Percentiles rank a stretch among this genome's conserved stretches.
Conservation (phyloP, 2,888 invertebrate species). For the Drosophila rubida region DNA sequence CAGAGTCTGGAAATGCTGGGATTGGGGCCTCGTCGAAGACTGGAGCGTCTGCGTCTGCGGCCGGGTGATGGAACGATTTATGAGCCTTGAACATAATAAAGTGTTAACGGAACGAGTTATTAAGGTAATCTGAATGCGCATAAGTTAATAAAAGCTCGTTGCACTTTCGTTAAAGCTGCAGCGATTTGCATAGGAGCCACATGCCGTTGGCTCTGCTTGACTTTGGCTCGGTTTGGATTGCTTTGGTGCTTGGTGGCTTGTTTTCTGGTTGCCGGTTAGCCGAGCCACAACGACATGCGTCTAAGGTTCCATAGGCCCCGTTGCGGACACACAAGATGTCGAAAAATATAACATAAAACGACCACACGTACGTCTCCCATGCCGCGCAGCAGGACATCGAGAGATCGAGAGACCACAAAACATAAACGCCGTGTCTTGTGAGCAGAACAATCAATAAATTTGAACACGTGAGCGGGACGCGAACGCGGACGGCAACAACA, state of each 20-base stretch:
- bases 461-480: slow-evolving; percentile 85
- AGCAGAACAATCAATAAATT: slow-evolving; percentile 85
- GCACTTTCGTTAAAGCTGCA: slow-evolving; percentile 55
- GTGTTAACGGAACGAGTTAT: slow-evolving; percentile 84
- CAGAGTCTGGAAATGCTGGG: slow-evolving; percentile 7
- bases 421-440: slow-evolving; percentile 74
- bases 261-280: slow-evolving; percentile 8
- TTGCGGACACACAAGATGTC: slow-evolving; percentile 72
- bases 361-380: slow-evolving; percentile 85
- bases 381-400: slow-evolving; percentile 83
- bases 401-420: slow-evolving; percentile 32
- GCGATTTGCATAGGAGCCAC: slow-evolving; percentile 60
- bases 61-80: slow-evolving; percentile 80
- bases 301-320: slow-evolving; percentile 69
- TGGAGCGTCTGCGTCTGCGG: slow-evolving; percentile 37
- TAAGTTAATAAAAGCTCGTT: slow-evolving; percentile 78
- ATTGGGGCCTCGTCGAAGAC: background rate
- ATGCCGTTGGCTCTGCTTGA: background rate
- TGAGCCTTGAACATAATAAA: slow-evolving; percentile 80
- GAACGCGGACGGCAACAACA: slow-evolving; percentile 59
- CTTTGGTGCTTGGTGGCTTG: background rate
- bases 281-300: slow-evolving; percentile 31
- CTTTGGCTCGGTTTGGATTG: background rate
- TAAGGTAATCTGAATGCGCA: slow-evolving; percentile 80
- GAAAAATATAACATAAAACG: slow-evolving; percentile 81